Conservation (phyloP, 1,140 invertebrate genomes). For the Anthonomus grandis region DNA sequence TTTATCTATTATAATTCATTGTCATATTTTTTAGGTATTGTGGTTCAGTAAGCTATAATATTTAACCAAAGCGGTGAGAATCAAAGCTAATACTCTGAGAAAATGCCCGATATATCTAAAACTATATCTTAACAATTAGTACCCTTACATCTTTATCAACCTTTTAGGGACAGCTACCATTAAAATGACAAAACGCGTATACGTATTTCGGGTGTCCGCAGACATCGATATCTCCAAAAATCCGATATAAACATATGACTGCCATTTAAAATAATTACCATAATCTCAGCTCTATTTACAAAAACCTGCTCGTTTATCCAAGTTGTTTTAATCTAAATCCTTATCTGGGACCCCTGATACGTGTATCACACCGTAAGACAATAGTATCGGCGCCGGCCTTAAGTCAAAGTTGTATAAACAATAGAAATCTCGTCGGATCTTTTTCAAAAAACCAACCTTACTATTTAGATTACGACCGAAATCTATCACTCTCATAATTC, state of each 20-base stretch:
- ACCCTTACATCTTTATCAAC: constrained; percentile 1
- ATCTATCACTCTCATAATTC: constrained; percentile 32
- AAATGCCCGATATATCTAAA: too few species aligned
- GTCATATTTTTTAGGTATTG: too few species aligned
- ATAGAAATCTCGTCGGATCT: constrained; percentile 29
- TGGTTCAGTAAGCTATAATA: too few species aligned
- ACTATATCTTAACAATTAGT: too few species aligned
- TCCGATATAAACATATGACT: constrained; percentile 13
- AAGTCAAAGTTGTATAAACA: constrained; percentile 28
- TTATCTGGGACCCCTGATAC: constrained; percentile 24
- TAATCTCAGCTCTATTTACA: constrained; percentile 21
- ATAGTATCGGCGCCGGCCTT: constrained; percentile 26
- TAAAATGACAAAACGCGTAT: constrained; percentile 11
- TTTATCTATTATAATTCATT: too few species aligned
- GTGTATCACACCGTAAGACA: constrained; percentile 31
- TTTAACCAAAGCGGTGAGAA: too few species aligned
- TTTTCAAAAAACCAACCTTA: constrained; percentile 20
- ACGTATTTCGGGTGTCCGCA: constrained; percentile 10
- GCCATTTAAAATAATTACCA: constrained; percentile 27
- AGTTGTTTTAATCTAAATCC: constrained; percentile 12
- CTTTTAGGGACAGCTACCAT: constrained; percentile 1
- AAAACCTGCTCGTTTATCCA: constrained; percentile 8
- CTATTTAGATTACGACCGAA: constrained; percentile 27
- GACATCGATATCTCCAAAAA: constrained; percentile 9
- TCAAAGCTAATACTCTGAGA: too few species aligned